These are phyloP conservation scores for Condylostylus longicornis DNA, from an alignment of 1,140 invertebrate genomes.

Conservation along the genomic window DNA sequence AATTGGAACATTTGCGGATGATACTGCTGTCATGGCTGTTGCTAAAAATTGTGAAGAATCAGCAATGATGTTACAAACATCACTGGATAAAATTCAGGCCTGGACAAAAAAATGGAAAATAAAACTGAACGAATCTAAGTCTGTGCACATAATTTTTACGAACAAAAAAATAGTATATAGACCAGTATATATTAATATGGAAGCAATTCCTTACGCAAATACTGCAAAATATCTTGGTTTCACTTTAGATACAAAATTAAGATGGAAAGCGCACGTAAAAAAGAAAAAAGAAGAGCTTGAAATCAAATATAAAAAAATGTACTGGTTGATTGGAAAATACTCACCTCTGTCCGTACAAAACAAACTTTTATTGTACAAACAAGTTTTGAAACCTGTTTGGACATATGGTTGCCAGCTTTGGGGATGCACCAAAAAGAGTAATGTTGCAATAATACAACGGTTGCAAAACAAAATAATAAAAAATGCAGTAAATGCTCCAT, in stretches of 20 bases:
- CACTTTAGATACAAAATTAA: slow-evolving; percentile 15
- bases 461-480: too few species aligned
- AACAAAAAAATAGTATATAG: not conserved
- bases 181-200: slow-evolving; percentile 1
- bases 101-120: slow-evolving; percentile 18
- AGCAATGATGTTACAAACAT: slow-evolving; percentile 9
- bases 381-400: slow-evolving; percentile 21
- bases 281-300: slow-evolving; percentile 7
- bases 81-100: slow-evolving; percentile 6
- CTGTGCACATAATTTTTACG: slow-evolving; percentile 15
- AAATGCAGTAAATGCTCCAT: too few species aligned
- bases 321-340: slow-evolving; percentile 15
- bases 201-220: too few species aligned
- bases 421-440: slow-evolving; percentile 15
- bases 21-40: slow-evolving; percentile 11
- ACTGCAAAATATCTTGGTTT: slow-evolving; percentile 20
- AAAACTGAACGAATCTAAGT: slow-evolving; percentile 17
- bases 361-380: slow-evolving; percentile 21
- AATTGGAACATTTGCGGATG: slow-evolving; percentile 15
- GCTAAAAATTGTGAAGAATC: slow-evolving; percentile 3
- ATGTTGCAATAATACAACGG: slow-evolving; percentile 15
- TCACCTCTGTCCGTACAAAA: slow-evolving; percentile 14
- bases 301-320: slow-evolving; percentile 4
- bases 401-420: slow-evolving; percentile 22
- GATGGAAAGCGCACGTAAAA: slow-evolving; percentile 13